These are phyloP conservation scores for Protobothrops flavoviridis DNA, from an alignment of 2,113 vertebrate species.

Conservation along the genomic window DNA sequence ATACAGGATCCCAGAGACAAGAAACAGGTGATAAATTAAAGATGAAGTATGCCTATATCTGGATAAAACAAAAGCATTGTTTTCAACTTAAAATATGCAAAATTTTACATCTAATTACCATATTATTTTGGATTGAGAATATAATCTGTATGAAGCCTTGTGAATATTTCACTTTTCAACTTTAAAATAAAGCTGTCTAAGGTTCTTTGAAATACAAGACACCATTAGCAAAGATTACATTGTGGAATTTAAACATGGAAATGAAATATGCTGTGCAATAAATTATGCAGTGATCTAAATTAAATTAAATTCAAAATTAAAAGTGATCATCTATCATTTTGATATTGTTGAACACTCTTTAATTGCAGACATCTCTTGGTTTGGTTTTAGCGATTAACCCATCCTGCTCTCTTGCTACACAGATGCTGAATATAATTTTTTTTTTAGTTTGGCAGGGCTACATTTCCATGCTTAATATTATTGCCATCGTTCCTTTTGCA, in stretches of 20 bases:
- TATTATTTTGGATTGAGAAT: background rate
- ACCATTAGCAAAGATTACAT: background rate
- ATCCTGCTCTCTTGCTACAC: background rate
- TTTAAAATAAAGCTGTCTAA: background rate
- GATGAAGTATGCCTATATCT: background rate
- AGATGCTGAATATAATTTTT: background rate
- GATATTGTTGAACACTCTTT: constrained; percentile 26
- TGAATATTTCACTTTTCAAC: background rate
- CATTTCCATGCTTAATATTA: constrained; percentile 35
- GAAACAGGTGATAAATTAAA: background rate
- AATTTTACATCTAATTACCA: background rate
- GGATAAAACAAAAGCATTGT: background rate
- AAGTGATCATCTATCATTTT: constrained; percentile 44
- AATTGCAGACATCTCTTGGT: constrained; percentile 1
- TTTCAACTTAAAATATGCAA: background rate
- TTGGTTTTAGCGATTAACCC: constrained; percentile 22
- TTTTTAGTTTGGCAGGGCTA: background rate
- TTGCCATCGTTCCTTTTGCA: constrained; percentile 55
- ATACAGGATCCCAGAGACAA: background rate
- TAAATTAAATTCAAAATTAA: constrained; percentile 40
- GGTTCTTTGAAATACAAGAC: background rate
- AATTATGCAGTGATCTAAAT: constrained; percentile 46
- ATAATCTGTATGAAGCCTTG: background rate
- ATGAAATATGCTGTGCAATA: constrained; percentile 26
- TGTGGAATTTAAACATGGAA: constrained; percentile 32